phyloP scores from a whole-genome alignment of 1,140 invertebrate species.

The Sitobion miscanthi region DNA sequence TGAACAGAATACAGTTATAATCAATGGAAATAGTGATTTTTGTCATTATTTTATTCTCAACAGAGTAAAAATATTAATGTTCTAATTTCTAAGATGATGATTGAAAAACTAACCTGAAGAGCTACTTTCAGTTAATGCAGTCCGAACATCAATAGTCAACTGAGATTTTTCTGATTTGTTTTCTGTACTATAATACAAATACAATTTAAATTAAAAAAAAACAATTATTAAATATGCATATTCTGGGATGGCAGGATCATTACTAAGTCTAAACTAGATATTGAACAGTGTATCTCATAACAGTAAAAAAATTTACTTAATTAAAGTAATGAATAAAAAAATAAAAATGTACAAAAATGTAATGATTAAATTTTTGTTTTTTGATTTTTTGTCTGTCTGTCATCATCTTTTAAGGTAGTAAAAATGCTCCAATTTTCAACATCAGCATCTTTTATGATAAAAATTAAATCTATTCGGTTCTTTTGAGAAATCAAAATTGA shows the following conservation, averaged over 20 bases:
- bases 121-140: slow-evolving; percentile 69
- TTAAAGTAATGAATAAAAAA: neutral
- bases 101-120: slow-evolving; percentile 66
- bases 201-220: neutral
- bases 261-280: neutral
- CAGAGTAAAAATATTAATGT: neutral
- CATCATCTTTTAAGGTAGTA: too few relatives aligned
- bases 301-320: neutral
- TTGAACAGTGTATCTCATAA: neutral
- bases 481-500: too few relatives aligned
- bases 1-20: neutral
- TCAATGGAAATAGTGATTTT: neutral
- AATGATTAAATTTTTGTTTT: neutral
- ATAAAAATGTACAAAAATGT: too few relatives aligned
- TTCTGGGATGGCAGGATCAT: neutral
- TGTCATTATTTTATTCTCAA: neutral
- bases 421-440: too few relatives aligned
- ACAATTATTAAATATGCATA: neutral
- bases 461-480: too few relatives aligned
- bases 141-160: slow-evolving; percentile 61
- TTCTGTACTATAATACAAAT: slow-evolving; percentile 58
- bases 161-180: slow-evolving; percentile 64
- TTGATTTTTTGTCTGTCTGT: too few relatives aligned
- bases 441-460: too few relatives aligned
- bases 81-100: neutral